Percentiles rank a stretch among this genome's conserved stretches.
Conservation (phyloP, 2,888 invertebrate species). For the Dicyrtoma fusca region DNA sequence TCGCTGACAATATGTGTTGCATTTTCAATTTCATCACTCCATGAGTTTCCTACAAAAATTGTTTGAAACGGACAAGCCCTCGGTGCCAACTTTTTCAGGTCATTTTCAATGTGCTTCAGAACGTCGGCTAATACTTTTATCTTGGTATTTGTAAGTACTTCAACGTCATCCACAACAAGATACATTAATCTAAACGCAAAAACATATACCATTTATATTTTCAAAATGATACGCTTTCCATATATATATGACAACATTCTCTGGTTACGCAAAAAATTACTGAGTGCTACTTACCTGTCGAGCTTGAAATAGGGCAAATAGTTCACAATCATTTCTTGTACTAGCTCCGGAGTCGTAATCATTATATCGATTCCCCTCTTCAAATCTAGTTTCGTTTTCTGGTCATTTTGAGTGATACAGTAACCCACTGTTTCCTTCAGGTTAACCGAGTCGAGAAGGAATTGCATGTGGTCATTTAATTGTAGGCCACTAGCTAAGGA, state of each 20-base stretch:
- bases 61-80: constrained; percentile 23
- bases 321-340: constrained; percentile 9
- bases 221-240: neutral
- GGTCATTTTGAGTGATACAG: constrained; percentile 26
- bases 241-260: no score
- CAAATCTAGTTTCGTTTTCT: constrained; percentile 2
- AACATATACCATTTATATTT: neutral
- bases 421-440: neutral
- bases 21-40: constrained; percentile 30
- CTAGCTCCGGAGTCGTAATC: constrained; percentile 33
- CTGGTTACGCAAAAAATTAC: no score
- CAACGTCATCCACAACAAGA: constrained; percentile 37
- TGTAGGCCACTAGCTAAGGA: neutral
- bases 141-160: constrained; percentile 22
- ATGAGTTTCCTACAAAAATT: constrained; percentile 36
- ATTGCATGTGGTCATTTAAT: neutral
- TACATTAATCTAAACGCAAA: constrained; percentile 30
- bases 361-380: constrained; percentile 31
- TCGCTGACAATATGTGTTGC: constrained; percentile 5
- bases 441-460: neutral
- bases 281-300: constrained; percentile 32
- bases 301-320: constrained; percentile 14
- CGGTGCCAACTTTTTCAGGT: constrained; percentile 1
- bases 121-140: constrained; percentile 1
- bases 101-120: constrained; percentile 1